Evolutionary conservation across 1,140 invertebrate species (phyloP).

Genomic region (Aphidius ervi): DNA sequence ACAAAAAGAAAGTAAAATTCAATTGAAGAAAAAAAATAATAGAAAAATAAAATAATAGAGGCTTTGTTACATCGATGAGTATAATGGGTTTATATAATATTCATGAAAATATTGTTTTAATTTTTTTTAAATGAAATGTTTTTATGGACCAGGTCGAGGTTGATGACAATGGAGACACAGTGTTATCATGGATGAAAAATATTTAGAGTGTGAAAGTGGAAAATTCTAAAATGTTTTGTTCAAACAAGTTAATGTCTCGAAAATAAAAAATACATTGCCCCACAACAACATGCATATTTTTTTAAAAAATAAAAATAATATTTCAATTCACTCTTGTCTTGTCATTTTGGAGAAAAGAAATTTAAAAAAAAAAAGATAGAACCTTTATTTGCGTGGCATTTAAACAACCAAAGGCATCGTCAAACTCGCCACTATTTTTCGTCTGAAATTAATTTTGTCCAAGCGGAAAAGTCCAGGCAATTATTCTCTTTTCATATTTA

Average conservation of each 20-base stretch:
- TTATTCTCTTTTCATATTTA: background rate
- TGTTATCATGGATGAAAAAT: background rate
- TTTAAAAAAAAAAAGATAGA: background rate
- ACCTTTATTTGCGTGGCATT: slow-evolving; percentile 6
- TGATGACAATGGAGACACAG: slow-evolving; percentile 11
- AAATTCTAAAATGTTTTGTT: slow-evolving; percentile 26
- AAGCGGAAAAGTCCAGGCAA: background rate
- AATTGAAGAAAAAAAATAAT: background rate
- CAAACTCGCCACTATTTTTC: slow-evolving; percentile 32
- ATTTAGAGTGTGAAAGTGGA: slow-evolving; percentile 21
- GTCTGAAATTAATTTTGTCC: slow-evolving; percentile 32
- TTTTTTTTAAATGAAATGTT: slow-evolving; percentile 9
- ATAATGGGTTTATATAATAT: slow-evolving; percentile 47
- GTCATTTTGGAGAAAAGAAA: background rate
- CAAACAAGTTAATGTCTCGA: too few species aligned
- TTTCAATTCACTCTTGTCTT: background rate
- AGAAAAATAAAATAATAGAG: background rate
- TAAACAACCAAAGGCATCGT: slow-evolving; percentile 25
- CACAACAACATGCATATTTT: background rate
- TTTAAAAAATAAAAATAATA: background rate
- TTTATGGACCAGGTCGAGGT: slow-evolving; percentile 9
- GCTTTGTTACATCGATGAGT: slow-evolving; percentile 40
- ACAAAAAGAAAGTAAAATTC: too few species aligned
- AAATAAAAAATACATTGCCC: too few species aligned
- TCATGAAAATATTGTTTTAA: slow-evolving; percentile 29